Conservation (phyloP, 1,140 invertebrate genomes). For the Teleopsis dalmanni region DNA sequence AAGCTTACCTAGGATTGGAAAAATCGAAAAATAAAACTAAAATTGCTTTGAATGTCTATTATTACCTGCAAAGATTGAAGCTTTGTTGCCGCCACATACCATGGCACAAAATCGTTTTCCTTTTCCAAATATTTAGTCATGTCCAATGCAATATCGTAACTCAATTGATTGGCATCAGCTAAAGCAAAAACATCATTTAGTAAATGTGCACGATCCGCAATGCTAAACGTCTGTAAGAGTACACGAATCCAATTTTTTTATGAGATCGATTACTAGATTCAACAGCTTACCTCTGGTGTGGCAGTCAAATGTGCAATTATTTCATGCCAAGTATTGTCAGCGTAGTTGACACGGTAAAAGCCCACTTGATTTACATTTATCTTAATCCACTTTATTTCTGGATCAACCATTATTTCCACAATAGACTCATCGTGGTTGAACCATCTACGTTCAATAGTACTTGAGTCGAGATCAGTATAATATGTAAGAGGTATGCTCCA, state of each 20-base stretch:
- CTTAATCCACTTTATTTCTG: slow-evolving; percentile 62
- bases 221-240: slow-evolving; percentile 46
- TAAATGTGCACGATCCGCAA: slow-evolving; percentile 71
- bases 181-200: slow-evolving; percentile 81
- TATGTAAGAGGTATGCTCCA: slow-evolving; percentile 80
- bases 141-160: slow-evolving; percentile 60
- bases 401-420: slow-evolving; percentile 1
- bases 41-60: too few relatives aligned
- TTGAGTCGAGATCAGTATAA: slow-evolving; percentile 45
- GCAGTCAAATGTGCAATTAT: slow-evolving; percentile 51
- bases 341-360: slow-evolving; percentile 83
- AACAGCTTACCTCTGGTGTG: slow-evolving; percentile 3
- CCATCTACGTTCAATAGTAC: slow-evolving; percentile 21
- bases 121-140: slow-evolving; percentile 58
- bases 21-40: too few relatives aligned
- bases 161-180: slow-evolving; percentile 58
- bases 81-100: slow-evolving; percentile 56
- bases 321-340: slow-evolving; percentile 55
- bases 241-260: neutral
- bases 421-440: slow-evolving; percentile 21
- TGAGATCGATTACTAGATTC: neutral
- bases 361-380: slow-evolving; percentile 77
- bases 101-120: slow-evolving; percentile 65
- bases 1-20: slow-evolving; percentile 37
- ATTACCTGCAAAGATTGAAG: slow-evolving; percentile 51